Evolutionary conservation across 2,888 invertebrate genomes (phyloP).

Genomic region (Agrochola litura): DNA sequence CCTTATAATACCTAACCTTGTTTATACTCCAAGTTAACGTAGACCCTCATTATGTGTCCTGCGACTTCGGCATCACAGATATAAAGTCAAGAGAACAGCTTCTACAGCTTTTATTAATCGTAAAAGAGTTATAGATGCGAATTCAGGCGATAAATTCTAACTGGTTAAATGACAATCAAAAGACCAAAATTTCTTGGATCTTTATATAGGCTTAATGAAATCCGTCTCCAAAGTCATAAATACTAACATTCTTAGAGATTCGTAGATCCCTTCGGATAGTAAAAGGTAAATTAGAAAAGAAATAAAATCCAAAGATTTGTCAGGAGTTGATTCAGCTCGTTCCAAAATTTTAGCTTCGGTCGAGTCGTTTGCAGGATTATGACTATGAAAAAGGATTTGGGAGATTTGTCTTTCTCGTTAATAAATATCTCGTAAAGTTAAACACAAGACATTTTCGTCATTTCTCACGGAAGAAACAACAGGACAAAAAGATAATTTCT

Average conservation of each 20-base stretch:
- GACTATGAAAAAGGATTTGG: constrained; percentile 34
- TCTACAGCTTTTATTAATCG: constrained; percentile 43
- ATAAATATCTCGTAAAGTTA: constrained; percentile 50
- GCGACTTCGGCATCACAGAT: constrained; percentile 37
- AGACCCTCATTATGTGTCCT: constrained; percentile 61
- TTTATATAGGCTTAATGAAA: constrained; percentile 57
- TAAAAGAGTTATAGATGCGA: constrained; percentile 50
- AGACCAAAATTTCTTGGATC: constrained; percentile 44
- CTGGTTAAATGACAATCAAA: constrained; percentile 27
- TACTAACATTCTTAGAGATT: constrained; percentile 44
- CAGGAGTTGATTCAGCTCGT: constrained; percentile 47
- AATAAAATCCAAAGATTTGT: constrained; percentile 55
- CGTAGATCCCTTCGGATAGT: constrained; percentile 34
- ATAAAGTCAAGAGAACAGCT: constrained; percentile 50
- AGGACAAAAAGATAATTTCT: constrained; percentile 17
- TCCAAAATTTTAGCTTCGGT: constrained; percentile 36
- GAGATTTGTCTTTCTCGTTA: constrained; percentile 26
- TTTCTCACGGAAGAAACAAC: background rate
- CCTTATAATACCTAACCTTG: constrained; percentile 55
- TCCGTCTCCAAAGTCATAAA: constrained; percentile 52
- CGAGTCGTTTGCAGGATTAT: constrained; percentile 42
- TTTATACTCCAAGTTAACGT: constrained; percentile 62
- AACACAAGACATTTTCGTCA: constrained; percentile 39
- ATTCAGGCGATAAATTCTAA: constrained; percentile 27
- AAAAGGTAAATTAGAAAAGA: constrained; percentile 56